Base-by-base conservation (phyloP, 2,797 vertebrate genomes). In the Leptodactylus fallax region DNA sequence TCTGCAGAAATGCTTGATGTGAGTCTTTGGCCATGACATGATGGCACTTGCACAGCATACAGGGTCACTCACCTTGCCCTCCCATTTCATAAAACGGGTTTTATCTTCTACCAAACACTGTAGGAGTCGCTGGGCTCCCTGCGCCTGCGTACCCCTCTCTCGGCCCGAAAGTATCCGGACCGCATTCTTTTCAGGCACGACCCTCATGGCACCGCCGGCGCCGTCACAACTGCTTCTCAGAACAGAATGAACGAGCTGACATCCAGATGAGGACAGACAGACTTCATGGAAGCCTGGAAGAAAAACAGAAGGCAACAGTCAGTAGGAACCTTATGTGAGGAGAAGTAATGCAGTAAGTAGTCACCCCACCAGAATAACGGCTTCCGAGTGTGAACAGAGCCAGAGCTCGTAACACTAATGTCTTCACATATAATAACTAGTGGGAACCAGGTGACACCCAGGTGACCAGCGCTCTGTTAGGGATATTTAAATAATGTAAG, bases 101-200 rank as follows among this genome's bases (percentile, higher is more conserved):
- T 99, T 98, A 94, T 99, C 98, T 93, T 99, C 98, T 90, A 99
- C 98, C 91, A 99, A 93, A 91, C 99, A 97, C 95, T 99, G 98
- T 90, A 99, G 94, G 89, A 98, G 97, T 16, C 98, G 94, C 92
- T 98, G 97, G 3, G 97, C 97, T 78, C 98, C 97, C 21, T 97
- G 94, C n/a, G 95, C 95, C 90, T 96, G 96, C 67, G 97, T 96
- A 74, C 98, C 98, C 7, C 97, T 95, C 91, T 99, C 98, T 91
- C 98, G 95, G 89, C 96, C 96, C 90, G 95, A 97, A 90, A 99
- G 95, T 93, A 99, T 99, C 91, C 96, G 96, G 85, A 99, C 98
- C 0, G 98, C 97, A 91, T 99, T 99, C 95, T 97, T 98, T 93
- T 98, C 97, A 51, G 96, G 96, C 91, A 97, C 94, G 78, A 97